These are phyloP conservation scores for Epistrophe eligans DNA, from an alignment of 2,888 invertebrate species.

Conservation along the genomic window DNA sequence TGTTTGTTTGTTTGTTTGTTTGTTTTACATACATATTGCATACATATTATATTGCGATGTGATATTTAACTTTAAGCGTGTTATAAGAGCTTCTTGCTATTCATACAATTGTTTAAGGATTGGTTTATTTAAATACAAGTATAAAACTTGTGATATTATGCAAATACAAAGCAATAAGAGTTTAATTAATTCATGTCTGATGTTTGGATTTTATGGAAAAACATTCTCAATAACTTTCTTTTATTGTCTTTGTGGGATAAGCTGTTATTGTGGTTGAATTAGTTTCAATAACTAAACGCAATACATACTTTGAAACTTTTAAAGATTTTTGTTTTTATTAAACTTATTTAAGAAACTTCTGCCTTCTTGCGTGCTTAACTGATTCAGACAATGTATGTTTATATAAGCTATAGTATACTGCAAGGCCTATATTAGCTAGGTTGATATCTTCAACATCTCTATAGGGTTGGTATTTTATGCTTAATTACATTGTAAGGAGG, in stretches of 20 bases:
- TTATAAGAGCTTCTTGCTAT: conserved; percentile 18
- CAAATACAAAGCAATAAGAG: background rate
- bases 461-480: background rate
- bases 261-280: background rate
- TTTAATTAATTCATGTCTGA: conserved; percentile 9
- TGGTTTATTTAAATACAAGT: background rate
- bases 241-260: background rate
- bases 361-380: background rate
- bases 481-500: background rate
- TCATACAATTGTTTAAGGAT: conserved; percentile 3
- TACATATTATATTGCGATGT: background rate
- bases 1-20: too few species aligned
- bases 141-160: conserved; percentile 13
- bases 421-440: background rate
- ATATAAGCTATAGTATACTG: background rate
- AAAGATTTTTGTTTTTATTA: background rate
- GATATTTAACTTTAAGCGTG: conserved; percentile 1
- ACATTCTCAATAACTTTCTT: conserved; percentile 13
- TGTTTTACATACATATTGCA: background rate
- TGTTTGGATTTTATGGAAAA: background rate
- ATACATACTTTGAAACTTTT: background rate
- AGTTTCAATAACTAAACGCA: background rate
- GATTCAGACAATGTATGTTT: background rate
- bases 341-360: background rate
- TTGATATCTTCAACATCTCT: background rate